phyloP scores from a whole-genome alignment of 1,140 invertebrate genomes.

The Amyelois transitella region DNA sequence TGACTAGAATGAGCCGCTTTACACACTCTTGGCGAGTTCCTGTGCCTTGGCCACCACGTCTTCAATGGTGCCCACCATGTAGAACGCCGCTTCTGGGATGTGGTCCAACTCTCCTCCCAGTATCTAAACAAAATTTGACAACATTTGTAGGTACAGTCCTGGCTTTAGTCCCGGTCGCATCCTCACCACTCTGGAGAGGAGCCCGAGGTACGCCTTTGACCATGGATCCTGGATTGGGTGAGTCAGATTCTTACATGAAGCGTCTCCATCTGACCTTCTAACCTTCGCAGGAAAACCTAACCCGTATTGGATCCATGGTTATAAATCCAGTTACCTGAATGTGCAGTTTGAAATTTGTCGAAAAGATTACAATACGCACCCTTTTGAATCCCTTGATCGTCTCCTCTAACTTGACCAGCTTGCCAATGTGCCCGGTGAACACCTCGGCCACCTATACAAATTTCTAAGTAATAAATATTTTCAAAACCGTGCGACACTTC shows the following conservation, averaged over 20 bases:
- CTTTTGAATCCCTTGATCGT: constrained; percentile 41
- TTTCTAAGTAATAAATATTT: no score
- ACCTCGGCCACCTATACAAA: constrained; percentile 40
- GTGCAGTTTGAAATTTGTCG: no score
- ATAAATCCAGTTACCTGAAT: no score
- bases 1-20: neutral
- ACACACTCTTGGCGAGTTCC: constrained; percentile 75
- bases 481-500: no score
- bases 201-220: no score
- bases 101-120: constrained; percentile 85
- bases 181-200: no score
- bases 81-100: constrained; percentile 89
- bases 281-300: no score
- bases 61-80: constrained; percentile 89
- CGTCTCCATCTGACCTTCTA: no score
- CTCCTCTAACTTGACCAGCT: constrained; percentile 35
- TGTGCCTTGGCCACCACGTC: constrained; percentile 86
- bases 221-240: no score
- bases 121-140: constrained; percentile 35
- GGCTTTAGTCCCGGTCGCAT: no score
- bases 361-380: constrained; percentile 18
- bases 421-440: constrained; percentile 32
- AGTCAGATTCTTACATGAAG: no score
- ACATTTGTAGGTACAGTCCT: neutral
- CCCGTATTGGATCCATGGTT: no score